A percentile compares a stretch with the other conserved stretches of the same genome.
Conservation (phyloP, 2,113 vertebrate species). For the Charina bottae region DNA sequence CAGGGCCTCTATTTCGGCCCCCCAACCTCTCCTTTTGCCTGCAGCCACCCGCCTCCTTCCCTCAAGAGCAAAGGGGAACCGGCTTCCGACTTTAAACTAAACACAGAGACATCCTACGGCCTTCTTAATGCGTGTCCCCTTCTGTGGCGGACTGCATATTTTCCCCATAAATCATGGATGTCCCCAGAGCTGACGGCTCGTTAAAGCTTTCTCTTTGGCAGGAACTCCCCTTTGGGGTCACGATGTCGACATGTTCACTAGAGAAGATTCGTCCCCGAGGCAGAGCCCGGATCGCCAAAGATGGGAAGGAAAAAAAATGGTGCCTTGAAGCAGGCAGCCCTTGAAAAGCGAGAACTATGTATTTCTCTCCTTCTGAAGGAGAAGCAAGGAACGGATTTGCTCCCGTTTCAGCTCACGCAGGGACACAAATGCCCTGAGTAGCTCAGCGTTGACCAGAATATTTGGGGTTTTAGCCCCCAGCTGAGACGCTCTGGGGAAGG, state of each 20-base stretch:
- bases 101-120: conserved; percentile 62
- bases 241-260: conserved; percentile 72
- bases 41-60: conserved; percentile 56
- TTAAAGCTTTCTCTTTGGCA: conserved; percentile 71
- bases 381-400: no score
- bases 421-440: no score
- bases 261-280: conserved; percentile 70
- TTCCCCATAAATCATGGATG: conserved; percentile 71
- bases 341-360: no score
- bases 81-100: conserved; percentile 61
- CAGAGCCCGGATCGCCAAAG: conserved; percentile 55
- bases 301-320: conserved; percentile 50
- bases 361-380: no score
- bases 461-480: no score
- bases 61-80: conserved; percentile 27
- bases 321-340: conserved; percentile 49
- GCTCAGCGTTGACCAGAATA: no score
- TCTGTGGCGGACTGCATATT: conserved; percentile 65
- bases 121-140: conserved; percentile 71
- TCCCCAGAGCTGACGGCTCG: conserved; percentile 67
- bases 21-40: conserved; percentile 59
- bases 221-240: conserved; percentile 69
- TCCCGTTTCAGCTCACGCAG: no score
- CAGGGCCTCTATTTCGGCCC: not conserved
- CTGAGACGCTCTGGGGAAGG: no score